phyloP scores from a whole-genome alignment of 2,113 vertebrate species.

The Thalassoma bifasciatum region DNA sequence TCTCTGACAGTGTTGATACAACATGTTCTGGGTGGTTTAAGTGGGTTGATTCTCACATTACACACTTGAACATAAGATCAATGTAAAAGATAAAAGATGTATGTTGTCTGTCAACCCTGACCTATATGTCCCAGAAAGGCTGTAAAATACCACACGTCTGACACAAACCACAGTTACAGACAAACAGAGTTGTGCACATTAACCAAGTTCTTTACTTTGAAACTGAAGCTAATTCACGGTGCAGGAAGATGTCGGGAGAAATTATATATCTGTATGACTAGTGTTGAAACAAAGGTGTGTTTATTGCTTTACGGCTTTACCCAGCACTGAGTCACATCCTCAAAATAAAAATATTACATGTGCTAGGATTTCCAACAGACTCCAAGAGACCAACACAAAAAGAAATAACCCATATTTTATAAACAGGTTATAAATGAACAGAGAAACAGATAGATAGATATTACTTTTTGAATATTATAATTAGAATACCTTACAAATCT shows the following conservation, averaged over 20 bases:
- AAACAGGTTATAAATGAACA: too few relatives aligned
- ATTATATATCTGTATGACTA: neutral
- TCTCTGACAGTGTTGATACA: neutral
- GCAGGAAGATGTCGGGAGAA: neutral
- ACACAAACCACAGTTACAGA: neutral
- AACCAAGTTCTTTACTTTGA: neutral
- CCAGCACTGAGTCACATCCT: neutral
- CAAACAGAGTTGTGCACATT: neutral
- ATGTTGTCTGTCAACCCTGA: neutral
- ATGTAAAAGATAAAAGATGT: neutral
- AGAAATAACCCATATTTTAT: too few relatives aligned
- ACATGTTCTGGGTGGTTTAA: neutral
- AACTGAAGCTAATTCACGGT: neutral
- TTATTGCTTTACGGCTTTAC: neutral
- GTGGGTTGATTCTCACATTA: neutral
- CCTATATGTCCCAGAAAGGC: neutral
- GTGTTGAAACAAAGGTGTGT: neutral
- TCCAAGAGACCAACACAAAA: neutral
- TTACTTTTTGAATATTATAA: too few relatives aligned
- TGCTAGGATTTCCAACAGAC: neutral
- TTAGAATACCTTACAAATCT: too few relatives aligned
- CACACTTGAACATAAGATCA: neutral
- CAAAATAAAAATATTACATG: too few relatives aligned
- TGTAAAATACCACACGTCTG: neutral
- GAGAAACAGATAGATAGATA: too few relatives aligned